Percentiles rank a stretch among this genome's conserved stretches.
Evolutionary conservation across 2,888 invertebrate species (phyloP).

Genomic region (Cheilosia scutellata): DNA sequence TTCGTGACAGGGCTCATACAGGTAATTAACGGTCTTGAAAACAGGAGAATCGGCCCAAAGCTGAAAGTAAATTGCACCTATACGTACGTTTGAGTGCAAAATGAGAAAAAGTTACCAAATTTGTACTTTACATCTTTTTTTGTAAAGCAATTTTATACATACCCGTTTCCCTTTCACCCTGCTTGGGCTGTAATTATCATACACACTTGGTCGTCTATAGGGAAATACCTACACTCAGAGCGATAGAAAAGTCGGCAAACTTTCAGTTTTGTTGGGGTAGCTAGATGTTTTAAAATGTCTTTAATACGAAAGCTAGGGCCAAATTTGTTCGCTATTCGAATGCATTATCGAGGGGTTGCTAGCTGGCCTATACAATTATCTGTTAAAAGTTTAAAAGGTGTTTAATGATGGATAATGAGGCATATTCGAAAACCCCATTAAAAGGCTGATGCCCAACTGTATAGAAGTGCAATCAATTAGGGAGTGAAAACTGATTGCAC

Average conservation of each 20-base stretch:
- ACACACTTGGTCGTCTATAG: neutral
- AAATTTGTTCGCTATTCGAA: neutral
- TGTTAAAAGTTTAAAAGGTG: constrained; percentile 26
- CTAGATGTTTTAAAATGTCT: neutral
- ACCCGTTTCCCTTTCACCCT: neutral
- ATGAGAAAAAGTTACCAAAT: constrained; percentile 47
- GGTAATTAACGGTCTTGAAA: constrained; percentile 57
- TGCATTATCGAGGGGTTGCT: constrained; percentile 34
- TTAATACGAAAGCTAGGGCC: constrained; percentile 1
- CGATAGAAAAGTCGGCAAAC: neutral
- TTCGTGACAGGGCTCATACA: constrained; percentile 54
- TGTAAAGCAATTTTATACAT: constrained; percentile 3
- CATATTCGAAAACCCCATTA: too few species aligned
- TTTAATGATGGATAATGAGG: constrained; percentile 9
- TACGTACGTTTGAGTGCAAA: constrained; percentile 34
- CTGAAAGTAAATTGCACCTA: neutral
- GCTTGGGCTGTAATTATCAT: constrained; percentile 29
- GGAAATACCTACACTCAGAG: neutral
- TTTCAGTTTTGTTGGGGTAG: neutral
- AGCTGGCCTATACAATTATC: constrained; percentile 3
- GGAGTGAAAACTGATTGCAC: too few species aligned
- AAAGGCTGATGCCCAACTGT: too few species aligned
- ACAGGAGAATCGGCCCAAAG: constrained; percentile 31
- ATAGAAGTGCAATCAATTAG: too few species aligned
- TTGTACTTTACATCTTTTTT: constrained; percentile 25